A percentile compares a stretch with the other conserved stretches of the same genome.
Conservation (phyloP, 2,797 vertebrate species). For the Brachyalestes nurse region DNA sequence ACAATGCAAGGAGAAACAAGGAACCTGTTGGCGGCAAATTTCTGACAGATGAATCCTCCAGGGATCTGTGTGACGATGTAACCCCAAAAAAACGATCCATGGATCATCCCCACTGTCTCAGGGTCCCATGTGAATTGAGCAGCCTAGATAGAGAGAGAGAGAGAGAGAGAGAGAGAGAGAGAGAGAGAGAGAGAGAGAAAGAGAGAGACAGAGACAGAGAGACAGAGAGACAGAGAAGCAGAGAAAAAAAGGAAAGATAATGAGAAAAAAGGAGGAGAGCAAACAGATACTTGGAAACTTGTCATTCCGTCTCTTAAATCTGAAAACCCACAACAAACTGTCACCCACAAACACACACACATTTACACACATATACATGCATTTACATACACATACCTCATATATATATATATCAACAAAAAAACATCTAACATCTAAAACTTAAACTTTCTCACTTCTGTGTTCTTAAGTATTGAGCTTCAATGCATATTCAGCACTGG, state of each 20-base stretch:
- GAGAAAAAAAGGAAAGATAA: slow-evolving; percentile 11
- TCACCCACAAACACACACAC: too few relatives aligned
- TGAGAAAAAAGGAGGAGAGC: slow-evolving; percentile 31
- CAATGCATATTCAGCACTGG: too few relatives aligned
- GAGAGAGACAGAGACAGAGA: slow-evolving; percentile 17
- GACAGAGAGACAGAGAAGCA: background rate
- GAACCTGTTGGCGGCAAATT: slow-evolving; percentile 89
- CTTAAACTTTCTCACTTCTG: too few relatives aligned
- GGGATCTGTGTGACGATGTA: slow-evolving; percentile 63
- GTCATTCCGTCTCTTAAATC: too few relatives aligned
- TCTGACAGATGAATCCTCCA: slow-evolving; percentile 91
- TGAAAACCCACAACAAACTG: too few relatives aligned
- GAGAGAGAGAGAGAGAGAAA: slow-evolving; percentile 36
- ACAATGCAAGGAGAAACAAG: background rate
- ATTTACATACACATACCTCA: too few relatives aligned
- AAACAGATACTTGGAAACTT: slow-evolving; percentile 30
- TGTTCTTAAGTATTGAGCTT: too few relatives aligned
- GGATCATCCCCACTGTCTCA: slow-evolving; percentile 79
- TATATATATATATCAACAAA: too few relatives aligned
- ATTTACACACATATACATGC: too few relatives aligned
- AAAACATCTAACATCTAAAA: too few relatives aligned
- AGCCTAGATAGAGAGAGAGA: slow-evolving; percentile 70
- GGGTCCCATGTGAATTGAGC: slow-evolving; percentile 94
- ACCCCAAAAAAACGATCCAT: slow-evolving; percentile 11
- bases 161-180: slow-evolving; percentile 35